Evolutionary conservation across 2,797 vertebrate species (phyloP), one percentile per base, ranked within the genome.

Genomic region (Epinephelus awoara): DNA sequence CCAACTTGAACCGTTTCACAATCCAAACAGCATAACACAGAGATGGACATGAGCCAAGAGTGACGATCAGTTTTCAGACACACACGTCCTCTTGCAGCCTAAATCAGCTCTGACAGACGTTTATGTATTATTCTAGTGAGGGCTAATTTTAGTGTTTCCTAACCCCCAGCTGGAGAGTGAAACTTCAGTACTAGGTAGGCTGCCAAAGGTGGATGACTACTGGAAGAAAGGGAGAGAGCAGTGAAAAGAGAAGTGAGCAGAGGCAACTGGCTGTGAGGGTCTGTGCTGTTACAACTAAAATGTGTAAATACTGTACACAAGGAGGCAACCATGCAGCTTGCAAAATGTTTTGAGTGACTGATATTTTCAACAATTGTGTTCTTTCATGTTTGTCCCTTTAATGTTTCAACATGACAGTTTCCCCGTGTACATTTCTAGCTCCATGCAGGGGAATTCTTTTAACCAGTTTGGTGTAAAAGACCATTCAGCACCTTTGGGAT

Each of bases 91-190:
- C 64, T 73, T 13, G 10, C 72, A 44, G 80, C 77, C 79, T 23
- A 81, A 86, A 94, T 90, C 79, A 40, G 68, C 78, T 67, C 79
- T 89, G 91, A 94, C 91, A 91, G 88, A 85, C 85, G 51, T 88
- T 92, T 89, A 91, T 75, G 82, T 90, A 69, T 92, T 87, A 90
- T 90, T 90, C 72, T 84, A 91, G 89, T 12, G 51, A 80, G 62
- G 38, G 80, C 84, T 88, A 87, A 91, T 92, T 93, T 89, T 83
- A 88, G 81, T 56, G 83, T 89, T 92, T 82, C 82, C 64, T 57
- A 84, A 84, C 40, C 67, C 68, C 66, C 54, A 47, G 72, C 68
- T 81, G 78, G 69, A 90, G 89, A 91, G 80, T 52, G 81, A 88
- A 75, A 82, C 79, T 80, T 86, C 80, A 80, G 68, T 15, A 23